A percentile compares a stretch with the other conserved stretches of the same genome.
These are phyloP conservation scores for Agrypnia vestita DNA, from an alignment of 1,140 invertebrate genomes.

Conservation along the genomic window DNA sequence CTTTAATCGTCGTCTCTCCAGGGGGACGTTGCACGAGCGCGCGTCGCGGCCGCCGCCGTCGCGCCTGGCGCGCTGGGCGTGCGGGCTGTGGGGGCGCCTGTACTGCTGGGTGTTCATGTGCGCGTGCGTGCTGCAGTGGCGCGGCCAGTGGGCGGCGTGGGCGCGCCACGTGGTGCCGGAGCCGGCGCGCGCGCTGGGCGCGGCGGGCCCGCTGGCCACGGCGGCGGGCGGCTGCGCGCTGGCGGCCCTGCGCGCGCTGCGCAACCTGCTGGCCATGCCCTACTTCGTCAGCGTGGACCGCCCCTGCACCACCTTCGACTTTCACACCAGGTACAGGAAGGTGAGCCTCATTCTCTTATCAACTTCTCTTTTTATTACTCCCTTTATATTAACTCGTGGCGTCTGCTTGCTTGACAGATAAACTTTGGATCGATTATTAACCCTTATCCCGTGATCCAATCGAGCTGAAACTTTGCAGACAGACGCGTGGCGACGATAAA, in stretches of 20 bases:
- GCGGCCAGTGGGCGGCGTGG: slow-evolving; percentile 75
- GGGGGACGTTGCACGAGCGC: slow-evolving; percentile 19
- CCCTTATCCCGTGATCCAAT: no score
- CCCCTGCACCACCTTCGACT: slow-evolving; percentile 74
- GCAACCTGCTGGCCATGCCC: slow-evolving; percentile 77
- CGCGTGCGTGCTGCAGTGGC: slow-evolving; percentile 76
- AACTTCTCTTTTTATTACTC: no score
- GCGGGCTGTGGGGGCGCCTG: slow-evolving; percentile 63
- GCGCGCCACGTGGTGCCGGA: slow-evolving; percentile 65
- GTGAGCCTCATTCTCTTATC: slow-evolving; percentile 46
- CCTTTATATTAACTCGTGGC: no score
- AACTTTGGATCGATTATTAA: no score
- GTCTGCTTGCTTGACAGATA: no score
- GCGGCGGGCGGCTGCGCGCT: slow-evolving; percentile 62
- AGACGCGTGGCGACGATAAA: no score
- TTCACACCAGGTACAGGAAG: slow-evolving; percentile 75
- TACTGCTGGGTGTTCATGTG: slow-evolving; percentile 77
- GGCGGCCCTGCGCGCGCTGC: slow-evolving; percentile 68
- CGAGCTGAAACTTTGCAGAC: no score
- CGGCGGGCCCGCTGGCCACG: slow-evolving; percentile 63
- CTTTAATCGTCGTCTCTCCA: background rate
- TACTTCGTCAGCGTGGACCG: slow-evolving; percentile 75
- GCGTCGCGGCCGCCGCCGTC: background rate
- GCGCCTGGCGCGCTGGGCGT: slow-evolving; percentile 62
- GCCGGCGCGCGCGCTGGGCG: slow-evolving; percentile 62